These are phyloP conservation scores for Lagorchestes hirsutus DNA, from an alignment of 2,797 vertebrate species.

Conservation along the genomic window DNA sequence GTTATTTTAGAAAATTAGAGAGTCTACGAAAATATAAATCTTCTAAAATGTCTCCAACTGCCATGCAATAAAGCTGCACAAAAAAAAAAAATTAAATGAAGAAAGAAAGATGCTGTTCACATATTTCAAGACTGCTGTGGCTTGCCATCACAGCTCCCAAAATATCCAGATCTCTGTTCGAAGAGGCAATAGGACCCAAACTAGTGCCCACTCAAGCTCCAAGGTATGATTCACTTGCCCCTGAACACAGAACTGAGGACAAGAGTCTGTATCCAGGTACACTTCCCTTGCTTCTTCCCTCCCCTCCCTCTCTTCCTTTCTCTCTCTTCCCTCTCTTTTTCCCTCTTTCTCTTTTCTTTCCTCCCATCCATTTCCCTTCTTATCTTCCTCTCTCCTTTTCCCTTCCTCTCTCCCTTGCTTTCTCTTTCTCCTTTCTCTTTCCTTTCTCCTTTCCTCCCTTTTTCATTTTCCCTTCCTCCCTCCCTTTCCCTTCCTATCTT, in stretches of 20 bases:
- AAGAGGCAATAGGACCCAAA: not conserved
- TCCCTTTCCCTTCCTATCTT: too few species aligned
- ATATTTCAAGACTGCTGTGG: not conserved
- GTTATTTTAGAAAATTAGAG: not conserved
- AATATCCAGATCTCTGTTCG: not conserved
- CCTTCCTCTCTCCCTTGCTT: accelerated
- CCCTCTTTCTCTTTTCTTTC: too few species aligned
- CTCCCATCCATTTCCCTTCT: too few species aligned
- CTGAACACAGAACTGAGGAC: not conserved
- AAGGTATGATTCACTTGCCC: not conserved
- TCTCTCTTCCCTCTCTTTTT: too few species aligned
- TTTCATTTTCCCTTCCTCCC: too few species aligned
- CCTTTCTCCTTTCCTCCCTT: too few species aligned
- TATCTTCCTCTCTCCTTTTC: accelerated
- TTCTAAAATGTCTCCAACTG: not conserved
- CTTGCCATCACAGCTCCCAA: not conserved
- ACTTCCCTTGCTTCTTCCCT: not conserved
- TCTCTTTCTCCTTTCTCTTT: too few species aligned
- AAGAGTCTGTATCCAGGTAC: not conserved
- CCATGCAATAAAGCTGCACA: not conserved
- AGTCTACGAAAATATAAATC: not conserved
- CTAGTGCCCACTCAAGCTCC: not conserved
- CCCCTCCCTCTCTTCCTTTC: too few species aligned
- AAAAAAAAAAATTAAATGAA: not conserved
- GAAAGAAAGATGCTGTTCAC: not conserved